Evolutionary conservation across 1,140 invertebrate genomes (phyloP).

Genomic region (Orchesella cincta): DNA sequence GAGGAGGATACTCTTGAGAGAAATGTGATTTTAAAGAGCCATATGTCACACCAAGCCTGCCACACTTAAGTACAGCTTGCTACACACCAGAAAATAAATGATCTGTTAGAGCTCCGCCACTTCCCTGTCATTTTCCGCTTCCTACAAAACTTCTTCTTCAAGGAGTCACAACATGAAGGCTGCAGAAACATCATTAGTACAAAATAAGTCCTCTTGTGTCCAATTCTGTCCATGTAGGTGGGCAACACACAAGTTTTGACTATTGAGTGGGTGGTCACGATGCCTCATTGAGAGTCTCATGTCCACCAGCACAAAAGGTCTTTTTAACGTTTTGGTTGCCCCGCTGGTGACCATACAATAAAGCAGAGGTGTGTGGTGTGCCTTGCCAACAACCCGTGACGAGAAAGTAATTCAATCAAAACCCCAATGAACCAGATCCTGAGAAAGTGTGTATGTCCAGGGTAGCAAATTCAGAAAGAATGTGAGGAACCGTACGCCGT

Average conservation of each 20-base stretch:
- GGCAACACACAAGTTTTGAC: constrained; percentile 47
- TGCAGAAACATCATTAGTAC: constrained; percentile 17
- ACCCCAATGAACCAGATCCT: too few relatives aligned
- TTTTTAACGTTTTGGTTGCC: constrained; percentile 14
- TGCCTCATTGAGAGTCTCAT: constrained; percentile 44
- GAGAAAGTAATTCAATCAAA: too few relatives aligned
- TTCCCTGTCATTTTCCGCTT: constrained; percentile 12
- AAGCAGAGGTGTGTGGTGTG: too few relatives aligned
- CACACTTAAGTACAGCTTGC: too few relatives aligned
- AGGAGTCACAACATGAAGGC: neutral
- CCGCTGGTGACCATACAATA: constrained; percentile 3
- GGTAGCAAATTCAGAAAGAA: too few relatives aligned
- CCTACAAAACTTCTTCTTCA: neutral
- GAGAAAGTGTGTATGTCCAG: too few relatives aligned
- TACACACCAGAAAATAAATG: constrained; percentile 13
- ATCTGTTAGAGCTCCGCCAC: constrained; percentile 3
- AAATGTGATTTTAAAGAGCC: constrained; percentile 27
- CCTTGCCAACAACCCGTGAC: too few relatives aligned
- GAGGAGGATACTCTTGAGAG: constrained; percentile 9
- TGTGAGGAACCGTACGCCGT: too few relatives aligned
- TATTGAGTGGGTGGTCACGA: constrained; percentile 50
- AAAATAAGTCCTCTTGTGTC: constrained; percentile 12
- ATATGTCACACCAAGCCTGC: constrained; percentile 14
- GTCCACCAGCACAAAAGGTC: constrained; percentile 12
- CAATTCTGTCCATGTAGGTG: constrained; percentile 47